phyloP scores from a whole-genome alignment of 1,140 invertebrate genomes.

The Zeugodacus cucurbitae region DNA sequence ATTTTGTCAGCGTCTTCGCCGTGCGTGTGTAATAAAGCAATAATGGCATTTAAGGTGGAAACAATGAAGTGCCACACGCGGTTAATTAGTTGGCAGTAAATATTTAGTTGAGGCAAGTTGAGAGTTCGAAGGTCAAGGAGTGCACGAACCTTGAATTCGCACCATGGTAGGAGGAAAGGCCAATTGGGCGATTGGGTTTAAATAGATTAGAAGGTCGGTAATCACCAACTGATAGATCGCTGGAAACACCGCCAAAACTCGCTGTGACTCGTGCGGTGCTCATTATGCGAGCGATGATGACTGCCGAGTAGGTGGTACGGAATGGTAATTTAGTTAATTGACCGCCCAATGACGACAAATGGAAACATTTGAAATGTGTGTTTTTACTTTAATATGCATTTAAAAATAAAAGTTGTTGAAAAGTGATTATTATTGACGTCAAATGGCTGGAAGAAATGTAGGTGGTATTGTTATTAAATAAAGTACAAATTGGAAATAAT shows the following conservation, averaged over 20 bases:
- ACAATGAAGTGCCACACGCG: conserved; percentile 65
- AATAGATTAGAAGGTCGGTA: conserved; percentile 14
- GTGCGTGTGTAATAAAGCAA: conserved; percentile 24
- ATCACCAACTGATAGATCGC: not conserved
- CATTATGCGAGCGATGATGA: not conserved
- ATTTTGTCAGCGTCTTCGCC: not conserved
- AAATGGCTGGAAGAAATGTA: no score
- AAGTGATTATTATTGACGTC: no score
- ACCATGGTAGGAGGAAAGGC: not conserved
- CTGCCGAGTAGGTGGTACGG: not conserved
- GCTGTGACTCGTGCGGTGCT: not conserved
- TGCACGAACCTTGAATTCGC: not conserved
- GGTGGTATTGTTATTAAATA: no score
- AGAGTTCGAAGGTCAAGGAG: conserved; percentile 49
- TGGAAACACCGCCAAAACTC: not conserved
- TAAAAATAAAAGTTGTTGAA: no score
- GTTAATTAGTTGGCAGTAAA: conserved; percentile 52
- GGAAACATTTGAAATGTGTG: no score
- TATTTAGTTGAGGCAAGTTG: not conserved
- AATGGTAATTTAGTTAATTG: conserved; percentile 1
- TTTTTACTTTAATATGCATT: no score
- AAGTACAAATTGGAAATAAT: no score
- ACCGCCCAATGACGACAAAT: not conserved
- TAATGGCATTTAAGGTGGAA: conserved; percentile 47
- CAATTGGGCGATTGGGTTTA: not conserved